Conservation (phyloP, 2,888 invertebrate species). For the Amiota mariae region DNA sequence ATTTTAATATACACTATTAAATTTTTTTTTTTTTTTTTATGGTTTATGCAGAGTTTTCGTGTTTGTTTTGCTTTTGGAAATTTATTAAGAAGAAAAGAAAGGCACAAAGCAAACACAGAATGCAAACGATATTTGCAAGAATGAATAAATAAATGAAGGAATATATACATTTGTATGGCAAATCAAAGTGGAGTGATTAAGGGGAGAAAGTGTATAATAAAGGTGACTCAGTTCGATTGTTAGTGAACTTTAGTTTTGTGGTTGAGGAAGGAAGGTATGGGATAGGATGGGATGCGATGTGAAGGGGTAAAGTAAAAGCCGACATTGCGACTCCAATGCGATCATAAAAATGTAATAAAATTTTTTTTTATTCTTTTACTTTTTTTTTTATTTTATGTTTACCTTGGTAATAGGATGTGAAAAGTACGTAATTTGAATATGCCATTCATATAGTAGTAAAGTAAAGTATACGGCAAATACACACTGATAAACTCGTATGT, state of each 20-base stretch:
- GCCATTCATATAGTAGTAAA: no score
- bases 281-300: no score
- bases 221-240: no score
- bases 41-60: slow-evolving; percentile 55
- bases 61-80: slow-evolving; percentile 24
- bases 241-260: no score
- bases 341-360: slow-evolving; percentile 69
- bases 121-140: no score
- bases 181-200: no score
- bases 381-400: slow-evolving; percentile 45
- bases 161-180: no score
- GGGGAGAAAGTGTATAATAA: no score
- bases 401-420: slow-evolving; percentile 67
- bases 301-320: slow-evolving; percentile 47
- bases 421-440: slow-evolving; percentile 56
- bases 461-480: no score
- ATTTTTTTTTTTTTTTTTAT: slow-evolving; percentile 55
- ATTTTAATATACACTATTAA: slow-evolving; percentile 57
- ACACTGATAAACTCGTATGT: background rate
- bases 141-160: no score
- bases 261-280: background rate
- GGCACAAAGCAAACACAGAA: no score
- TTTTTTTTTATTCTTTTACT: slow-evolving; percentile 47
- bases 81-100: no score
- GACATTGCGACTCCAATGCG: slow-evolving; percentile 66